Evolutionary conservation across 2,113 vertebrate genomes (phyloP).

Genomic region (Pionites leucogaster): DNA sequence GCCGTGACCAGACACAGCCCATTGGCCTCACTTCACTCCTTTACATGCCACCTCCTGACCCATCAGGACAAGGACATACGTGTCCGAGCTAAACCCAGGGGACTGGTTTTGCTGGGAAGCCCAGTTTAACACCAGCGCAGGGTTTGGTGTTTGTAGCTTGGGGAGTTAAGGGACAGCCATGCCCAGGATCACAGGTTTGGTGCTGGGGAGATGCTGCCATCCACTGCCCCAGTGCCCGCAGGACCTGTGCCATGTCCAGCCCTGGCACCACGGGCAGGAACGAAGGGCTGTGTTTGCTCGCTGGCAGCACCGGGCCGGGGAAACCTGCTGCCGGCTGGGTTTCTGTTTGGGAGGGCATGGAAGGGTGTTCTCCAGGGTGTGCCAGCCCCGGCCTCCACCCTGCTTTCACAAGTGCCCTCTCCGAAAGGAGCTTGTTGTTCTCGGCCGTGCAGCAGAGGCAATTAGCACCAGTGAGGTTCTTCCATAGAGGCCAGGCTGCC

Average conservation of each 20-base stretch:
- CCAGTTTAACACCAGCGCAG: not conserved
- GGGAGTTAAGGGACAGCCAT: accelerated
- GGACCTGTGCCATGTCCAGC: not conserved
- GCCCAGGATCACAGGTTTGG: not conserved
- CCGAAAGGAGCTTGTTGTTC: conserved; percentile 43
- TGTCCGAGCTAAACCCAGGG: not conserved
- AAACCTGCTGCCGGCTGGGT: not conserved
- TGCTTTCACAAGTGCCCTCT: conserved; percentile 51
- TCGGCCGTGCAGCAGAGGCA: not conserved
- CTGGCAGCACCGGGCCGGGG: not conserved
- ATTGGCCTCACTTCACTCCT: not conserved
- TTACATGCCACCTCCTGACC: not conserved
- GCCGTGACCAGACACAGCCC: accelerated
- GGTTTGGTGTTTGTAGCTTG: not conserved
- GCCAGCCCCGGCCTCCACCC: conserved; percentile 43
- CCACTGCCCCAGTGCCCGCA: accelerated
- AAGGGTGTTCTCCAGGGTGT: conserved; percentile 57
- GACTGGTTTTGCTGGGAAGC: not conserved
- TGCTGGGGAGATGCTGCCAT: not conserved
- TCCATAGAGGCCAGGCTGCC: accelerated
- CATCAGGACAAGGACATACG: accelerated
- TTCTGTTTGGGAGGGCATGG: conserved; percentile 65
- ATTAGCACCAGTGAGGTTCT: not conserved
- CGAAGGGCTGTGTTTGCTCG: accelerated
- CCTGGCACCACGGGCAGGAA: too few species aligned